These are phyloP conservation scores for Tromatobia lineatoria DNA, from an alignment of 2,888 invertebrate species.

Conservation along the genomic window DNA sequence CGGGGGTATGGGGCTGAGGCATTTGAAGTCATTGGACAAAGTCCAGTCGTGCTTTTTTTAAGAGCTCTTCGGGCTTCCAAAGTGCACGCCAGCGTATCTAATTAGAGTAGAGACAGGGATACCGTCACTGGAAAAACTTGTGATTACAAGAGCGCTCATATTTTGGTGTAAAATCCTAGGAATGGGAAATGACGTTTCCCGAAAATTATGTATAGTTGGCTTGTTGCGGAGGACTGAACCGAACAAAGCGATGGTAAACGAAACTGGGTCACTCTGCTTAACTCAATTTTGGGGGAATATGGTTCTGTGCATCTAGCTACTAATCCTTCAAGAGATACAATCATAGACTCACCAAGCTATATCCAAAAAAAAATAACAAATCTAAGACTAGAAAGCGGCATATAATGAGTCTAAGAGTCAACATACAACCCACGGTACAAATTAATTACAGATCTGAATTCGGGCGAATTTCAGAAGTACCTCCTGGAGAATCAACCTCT, in stretches of 20 bases:
- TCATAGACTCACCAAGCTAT: neutral
- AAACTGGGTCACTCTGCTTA: neutral
- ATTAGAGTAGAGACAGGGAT: too few species aligned
- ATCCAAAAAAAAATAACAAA: neutral
- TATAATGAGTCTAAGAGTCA: neutral
- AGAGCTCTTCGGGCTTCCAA: neutral
- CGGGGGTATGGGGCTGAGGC: neutral
- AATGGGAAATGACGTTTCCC: neutral
- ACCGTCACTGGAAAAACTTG: too few species aligned
- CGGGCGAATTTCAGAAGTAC: conserved; percentile 3
- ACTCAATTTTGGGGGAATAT: neutral
- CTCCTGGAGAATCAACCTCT: neutral
- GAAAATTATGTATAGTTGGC: neutral
- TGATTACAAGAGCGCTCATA: conserved; percentile 7
- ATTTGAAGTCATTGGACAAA: neutral
- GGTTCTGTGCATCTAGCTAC: neutral
- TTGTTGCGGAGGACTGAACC: neutral
- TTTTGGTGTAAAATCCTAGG: conserved; percentile 11
- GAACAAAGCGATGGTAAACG: neutral
- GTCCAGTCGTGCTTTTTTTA: conserved; percentile 16
- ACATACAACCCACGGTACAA: conserved; percentile 7
- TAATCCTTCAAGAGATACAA: neutral
- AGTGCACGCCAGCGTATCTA: too few species aligned
- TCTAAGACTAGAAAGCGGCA: neutral
- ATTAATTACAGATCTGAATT: too few species aligned